Evolutionary conservation across 2,113 vertebrate genomes (phyloP), one percentile per base, ranked within the genome.

Genomic region (Menidia beryllina): DNA sequence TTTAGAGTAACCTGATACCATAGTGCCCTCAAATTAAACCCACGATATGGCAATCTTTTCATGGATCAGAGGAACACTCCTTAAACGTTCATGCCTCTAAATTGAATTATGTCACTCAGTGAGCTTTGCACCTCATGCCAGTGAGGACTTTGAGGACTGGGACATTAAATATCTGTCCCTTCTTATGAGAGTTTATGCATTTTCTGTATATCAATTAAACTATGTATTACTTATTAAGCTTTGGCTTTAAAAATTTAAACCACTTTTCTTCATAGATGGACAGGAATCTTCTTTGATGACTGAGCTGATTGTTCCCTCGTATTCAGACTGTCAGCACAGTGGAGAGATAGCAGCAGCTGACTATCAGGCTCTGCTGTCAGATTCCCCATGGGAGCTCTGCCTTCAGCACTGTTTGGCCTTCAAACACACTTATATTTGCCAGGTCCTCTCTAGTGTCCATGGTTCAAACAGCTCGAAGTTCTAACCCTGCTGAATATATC

Each of bases 341-440:
- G 71, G 78, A 65, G 72, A 82, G 57, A 27, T 68, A 20, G 73
- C 75, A 79, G 75, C 79, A 82, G 77, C 80, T 72, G 53, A 85
- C 62, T 75, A 74, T 92, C 77, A 80, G 84, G 70, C 63, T 83
- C 83, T 24, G 43, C 87, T 89, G 92, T 88, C 82, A 91, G 89
- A 93, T 93, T 93, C 91, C 91, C 84, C 92, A 92, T 92, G 84
- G 47, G 82, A 86, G 82, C 72, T 88, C 88, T 86, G 88, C 77
- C 90, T 87, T 79, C 81, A 66, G 15, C 72, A 82, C 82, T 92
- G 86, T 92, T 93, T 93, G 90, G 75, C 77, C 72, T 72, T 90
- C 86, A 92, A 93, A 92, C 89, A 92, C 69, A 72, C 72, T 62
- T 82, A 14, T 89, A 87, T 91, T 91, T 91, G 86, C 81, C 72